A percentile compares a stretch with the other conserved stretches of the same genome.
Conservation (phyloP, 53 echinoderm and acorn worm genomes). For the Echinometra lucunter region DNA sequence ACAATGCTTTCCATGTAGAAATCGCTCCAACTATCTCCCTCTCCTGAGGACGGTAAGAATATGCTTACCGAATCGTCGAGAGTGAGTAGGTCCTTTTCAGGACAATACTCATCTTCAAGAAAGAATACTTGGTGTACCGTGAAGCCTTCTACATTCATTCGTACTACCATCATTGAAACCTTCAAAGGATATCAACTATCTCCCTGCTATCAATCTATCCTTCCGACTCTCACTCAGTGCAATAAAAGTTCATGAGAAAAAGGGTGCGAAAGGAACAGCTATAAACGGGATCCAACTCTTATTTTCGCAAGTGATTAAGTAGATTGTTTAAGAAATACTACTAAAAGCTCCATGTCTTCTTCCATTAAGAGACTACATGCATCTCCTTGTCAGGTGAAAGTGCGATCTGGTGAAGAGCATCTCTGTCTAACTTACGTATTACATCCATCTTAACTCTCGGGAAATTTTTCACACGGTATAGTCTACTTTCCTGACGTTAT, state of each 20-base stretch:
- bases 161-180: no score
- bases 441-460: conserved; percentile 27
- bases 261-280: background rate
- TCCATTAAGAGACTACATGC: conserved; percentile 25
- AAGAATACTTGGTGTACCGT: no score
- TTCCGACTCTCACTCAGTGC: background rate
- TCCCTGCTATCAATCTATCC: background rate
- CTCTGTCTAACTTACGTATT: conserved; percentile 3
- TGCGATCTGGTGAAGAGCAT: background rate
- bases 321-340: conserved; percentile 6
- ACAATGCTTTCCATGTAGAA: no score
- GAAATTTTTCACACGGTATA: background rate
- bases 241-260: background rate
- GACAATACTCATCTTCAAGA: no score
- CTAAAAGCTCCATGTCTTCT: conserved; percentile 51
- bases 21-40: no score
- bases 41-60: no score
- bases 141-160: no score
- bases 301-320: conserved; percentile 35
- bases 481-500: background rate
- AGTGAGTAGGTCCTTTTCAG: no score
- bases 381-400: conserved; percentile 8
- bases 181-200: no score
- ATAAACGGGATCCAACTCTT: background rate
- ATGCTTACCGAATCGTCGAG: no score